Percentiles rank a stretch among this genome's conserved stretches.
Evolutionary conservation across 2,888 invertebrate genomes (phyloP).

Genomic region (Ochlodes sylvanus): DNA sequence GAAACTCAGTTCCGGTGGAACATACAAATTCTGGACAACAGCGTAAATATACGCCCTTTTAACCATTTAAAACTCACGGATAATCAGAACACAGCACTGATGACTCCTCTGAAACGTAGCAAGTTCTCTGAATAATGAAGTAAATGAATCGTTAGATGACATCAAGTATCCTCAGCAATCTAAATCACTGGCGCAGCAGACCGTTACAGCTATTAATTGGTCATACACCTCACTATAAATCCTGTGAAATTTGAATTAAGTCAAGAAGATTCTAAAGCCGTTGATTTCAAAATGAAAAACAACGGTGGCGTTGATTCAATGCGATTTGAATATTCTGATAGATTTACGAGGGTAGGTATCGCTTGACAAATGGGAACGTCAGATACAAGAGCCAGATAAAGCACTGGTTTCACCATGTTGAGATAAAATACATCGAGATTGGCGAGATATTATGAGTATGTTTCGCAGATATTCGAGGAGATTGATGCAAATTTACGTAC

Average conservation of each 20-base stretch:
- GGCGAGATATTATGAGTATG: too few relatives aligned
- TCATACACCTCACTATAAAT: slow-evolving; percentile 15
- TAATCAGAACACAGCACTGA: not conserved
- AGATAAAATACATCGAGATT: too few relatives aligned
- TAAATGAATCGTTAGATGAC: slow-evolving; percentile 4
- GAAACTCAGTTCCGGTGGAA: too few relatives aligned
- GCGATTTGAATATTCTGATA: slow-evolving; percentile 43
- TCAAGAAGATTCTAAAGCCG: slow-evolving; percentile 25
- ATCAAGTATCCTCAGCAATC: not conserved
- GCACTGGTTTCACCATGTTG: not conserved
- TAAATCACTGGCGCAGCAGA: not conserved
- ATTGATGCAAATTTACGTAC: too few relatives aligned
- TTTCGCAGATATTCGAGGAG: too few relatives aligned
- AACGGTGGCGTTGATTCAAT: slow-evolving; percentile 27
- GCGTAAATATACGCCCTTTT: not conserved
- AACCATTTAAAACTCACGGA: not conserved
- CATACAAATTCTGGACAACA: too few relatives aligned
- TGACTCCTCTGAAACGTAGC: not conserved
- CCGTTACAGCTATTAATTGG: slow-evolving; percentile 8
- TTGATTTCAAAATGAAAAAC: slow-evolving; percentile 30
- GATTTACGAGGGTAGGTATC: slow-evolving; percentile 46
- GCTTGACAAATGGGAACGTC: slow-evolving; percentile 46
- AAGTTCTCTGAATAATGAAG: not conserved
- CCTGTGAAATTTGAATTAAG: slow-evolving; percentile 10
- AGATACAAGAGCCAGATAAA: slow-evolving; percentile 34